Conservation (phyloP, 1,140 invertebrate genomes). For the Ganaspis sp. region DNA sequence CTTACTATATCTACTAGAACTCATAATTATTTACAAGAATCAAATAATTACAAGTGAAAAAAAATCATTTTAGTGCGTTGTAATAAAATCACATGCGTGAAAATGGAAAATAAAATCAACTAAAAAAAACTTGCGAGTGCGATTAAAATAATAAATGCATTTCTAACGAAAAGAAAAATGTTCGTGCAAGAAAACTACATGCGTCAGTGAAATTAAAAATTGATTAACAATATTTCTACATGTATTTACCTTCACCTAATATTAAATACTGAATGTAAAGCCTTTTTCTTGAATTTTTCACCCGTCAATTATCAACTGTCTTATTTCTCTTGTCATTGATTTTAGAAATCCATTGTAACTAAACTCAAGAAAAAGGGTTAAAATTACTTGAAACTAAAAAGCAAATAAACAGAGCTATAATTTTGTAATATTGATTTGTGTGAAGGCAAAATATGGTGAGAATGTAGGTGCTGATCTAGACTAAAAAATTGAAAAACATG, state of each 20-base stretch:
- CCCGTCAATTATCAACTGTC: too few species aligned
- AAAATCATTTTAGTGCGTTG: background rate
- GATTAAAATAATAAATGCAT: background rate
- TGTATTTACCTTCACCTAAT: conserved; percentile 1
- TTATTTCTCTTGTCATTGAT: too few species aligned
- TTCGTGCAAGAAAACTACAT: conserved; percentile 5
- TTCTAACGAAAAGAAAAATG: background rate
- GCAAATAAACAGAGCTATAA: too few species aligned
- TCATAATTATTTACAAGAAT: background rate
- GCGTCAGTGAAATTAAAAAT: conserved; percentile 4
- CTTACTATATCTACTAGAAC: too few species aligned
- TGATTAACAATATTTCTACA: background rate
- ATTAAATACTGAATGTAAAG: too few species aligned
- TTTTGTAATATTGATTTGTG: background rate
- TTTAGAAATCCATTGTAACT: background rate
- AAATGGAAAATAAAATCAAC: background rate
- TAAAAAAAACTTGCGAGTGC: background rate
- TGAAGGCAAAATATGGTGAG: background rate
- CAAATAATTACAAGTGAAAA: background rate
- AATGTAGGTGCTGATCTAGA: background rate
- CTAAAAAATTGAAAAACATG: background rate
- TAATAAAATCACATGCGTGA: background rate
- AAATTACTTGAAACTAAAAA: too few species aligned
- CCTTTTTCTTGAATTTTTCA: too few species aligned
- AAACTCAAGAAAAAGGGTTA: background rate